Base-by-base conservation (phyloP, 2,797 vertebrate genomes). In the Argentina silus region DNA sequence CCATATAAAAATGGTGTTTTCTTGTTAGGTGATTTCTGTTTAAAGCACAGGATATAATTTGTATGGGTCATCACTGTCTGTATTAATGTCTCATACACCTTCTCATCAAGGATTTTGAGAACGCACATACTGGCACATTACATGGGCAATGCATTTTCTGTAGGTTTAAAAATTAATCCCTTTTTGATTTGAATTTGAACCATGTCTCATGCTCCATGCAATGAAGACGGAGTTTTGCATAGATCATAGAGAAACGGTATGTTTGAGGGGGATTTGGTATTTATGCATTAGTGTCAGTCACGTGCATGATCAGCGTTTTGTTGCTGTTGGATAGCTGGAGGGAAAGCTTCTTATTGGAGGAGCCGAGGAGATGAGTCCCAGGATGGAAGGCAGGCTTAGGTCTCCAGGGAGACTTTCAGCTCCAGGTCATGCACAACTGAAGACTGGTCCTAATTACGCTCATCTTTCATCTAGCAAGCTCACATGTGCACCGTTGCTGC, bases 101-200 rank as follows among this genome's bases (percentile, higher is more conserved):
- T 11, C 48, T 48, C 1, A 15, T 50, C 45, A 11, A 7, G 6
- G 45, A 50, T 50, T 45, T 27, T 66, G 12, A 10, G 19, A 51
- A 6, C 19, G 14, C 64, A 45, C 7, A 21, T 50, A 42, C 9
- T 6, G 14, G 7, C 57, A 14, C 57, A 44, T 23, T 42, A 62
- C 60, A 15, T 43, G 9, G n/a, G 47, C 56, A 45, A 80, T 61
- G 72, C 74, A 82, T 72, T 75, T 71, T 14, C 80, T 84, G 83
- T 80, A 81, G 63, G 86, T 88, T 83, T 82, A 85, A 83, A 82
- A n/a, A 85, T 85, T 78, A 71, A 83, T 88, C 78, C 78, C 61
- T 47, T 83, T 85, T 80, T 68, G 59, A 66, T 85, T 80, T 66
- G 62, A 66, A 75, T 75, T 53, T 76, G 79, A 72, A 65, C 27